Percentiles rank a stretch among this genome's conserved stretches.
Evolutionary conservation across 92 coral and sea anemone species (phyloP).

Genomic region (Parazoanthus atlanticus): DNA sequence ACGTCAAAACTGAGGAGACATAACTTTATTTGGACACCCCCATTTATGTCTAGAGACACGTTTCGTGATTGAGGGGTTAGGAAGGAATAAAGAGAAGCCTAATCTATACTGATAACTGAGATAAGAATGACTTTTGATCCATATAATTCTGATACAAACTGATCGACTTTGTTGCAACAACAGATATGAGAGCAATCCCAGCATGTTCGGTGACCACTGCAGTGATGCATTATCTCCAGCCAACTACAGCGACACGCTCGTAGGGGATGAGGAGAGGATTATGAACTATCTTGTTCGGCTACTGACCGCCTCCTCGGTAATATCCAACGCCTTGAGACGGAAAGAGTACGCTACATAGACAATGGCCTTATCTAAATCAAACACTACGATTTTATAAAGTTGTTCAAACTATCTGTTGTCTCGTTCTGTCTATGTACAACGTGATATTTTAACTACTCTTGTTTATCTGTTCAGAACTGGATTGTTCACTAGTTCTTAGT

Average conservation of each 20-base stretch:
- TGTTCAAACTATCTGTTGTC: too few species aligned
- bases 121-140: background rate
- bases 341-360: slow-evolving; percentile 62
- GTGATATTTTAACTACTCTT: too few species aligned
- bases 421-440: too few species aligned
- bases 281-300: slow-evolving; percentile 63
- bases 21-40: too few species aligned
- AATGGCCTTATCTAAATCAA: background rate
- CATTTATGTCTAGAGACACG: too few species aligned
- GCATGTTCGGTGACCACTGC: background rate
- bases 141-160: background rate
- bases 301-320: slow-evolving; percentile 64
- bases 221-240: background rate
- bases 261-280: slow-evolving; percentile 50
- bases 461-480: too few species aligned
- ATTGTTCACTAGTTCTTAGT: too few species aligned
- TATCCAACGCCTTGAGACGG: slow-evolving; percentile 63
- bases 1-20: too few species aligned
- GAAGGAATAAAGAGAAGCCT: too few species aligned
- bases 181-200: slow-evolving; percentile 20
- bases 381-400: too few species aligned
- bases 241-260: slow-evolving; percentile 2
- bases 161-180: background rate
- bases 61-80: too few species aligned
- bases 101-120: background rate